Evolutionary conservation across 2,797 vertebrate species (phyloP), one percentile per base, ranked within the genome.

Genomic region (Sebastes paucispinis): DNA sequence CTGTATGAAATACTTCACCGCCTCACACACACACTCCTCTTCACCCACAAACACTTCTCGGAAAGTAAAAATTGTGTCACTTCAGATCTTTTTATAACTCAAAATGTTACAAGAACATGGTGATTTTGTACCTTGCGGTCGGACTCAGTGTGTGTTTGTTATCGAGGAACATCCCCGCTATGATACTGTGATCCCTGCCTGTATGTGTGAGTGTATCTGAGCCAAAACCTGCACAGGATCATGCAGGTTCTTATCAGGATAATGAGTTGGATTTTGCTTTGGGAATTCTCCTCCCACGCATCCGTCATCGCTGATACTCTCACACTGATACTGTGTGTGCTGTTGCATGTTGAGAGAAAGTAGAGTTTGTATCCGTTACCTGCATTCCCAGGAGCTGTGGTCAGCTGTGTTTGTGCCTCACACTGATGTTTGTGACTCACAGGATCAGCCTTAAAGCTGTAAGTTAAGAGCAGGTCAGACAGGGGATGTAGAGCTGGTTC

Each of bases 401-500:
- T 74, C 76, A 85, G 76, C 69, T 62, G 58, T 58, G 34, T 73
- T 79, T 75, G 43, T 39, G 31, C 43, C 47, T 83, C 63, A 57
- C 20, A 18, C 25, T 58, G 58, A 84, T 68, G 68, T 72, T 54
- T 84, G 68, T 91, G 86, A 91, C 75, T 93, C 88, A 90, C 7
- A 1, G 73, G 58, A 68, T 81, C 29, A 43, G 83, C 4, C 11
- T 63, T 20, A 52, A 66, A 25, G 20, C 55, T 66, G 14, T 73
- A 52, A 52, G 25, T 71, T 34, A 64, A 60, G n/a, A 60, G 62
- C 29, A 10, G 81, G 52, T 81, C 62, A 80, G 70, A 71, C 72
- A 63, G 63, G 54, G 4, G 47, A 78, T n/a, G 50, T 18, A 50
- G 29, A 3, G n/a, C 12, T 60, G 81, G 58, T 73, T n/a, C 36